Conservation (phyloP, 1,140 invertebrate genomes). For the Trialeurodes vaporariorum region DNA sequence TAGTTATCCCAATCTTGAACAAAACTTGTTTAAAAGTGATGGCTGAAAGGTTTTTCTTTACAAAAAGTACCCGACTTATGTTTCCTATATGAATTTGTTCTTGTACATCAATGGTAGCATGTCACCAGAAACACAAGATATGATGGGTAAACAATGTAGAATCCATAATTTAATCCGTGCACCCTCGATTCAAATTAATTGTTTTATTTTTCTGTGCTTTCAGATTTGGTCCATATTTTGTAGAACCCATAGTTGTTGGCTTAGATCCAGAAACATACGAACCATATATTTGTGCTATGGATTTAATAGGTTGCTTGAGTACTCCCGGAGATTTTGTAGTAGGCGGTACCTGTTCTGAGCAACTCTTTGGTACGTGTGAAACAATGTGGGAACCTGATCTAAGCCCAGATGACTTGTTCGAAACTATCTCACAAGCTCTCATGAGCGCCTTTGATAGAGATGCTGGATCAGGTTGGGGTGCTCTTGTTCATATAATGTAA, state of each 20-base stretch:
- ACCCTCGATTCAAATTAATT: too few relatives aligned
- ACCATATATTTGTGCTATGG: conserved; percentile 88
- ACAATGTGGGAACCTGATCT: conserved; percentile 83
- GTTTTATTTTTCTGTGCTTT: conserved; percentile 19
- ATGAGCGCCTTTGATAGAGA: conserved; percentile 95
- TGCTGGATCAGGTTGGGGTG: conserved; percentile 96
- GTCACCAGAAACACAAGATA: too few relatives aligned
- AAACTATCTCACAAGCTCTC: conserved; percentile 90
- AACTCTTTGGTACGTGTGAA: conserved; percentile 97
- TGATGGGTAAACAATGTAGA: too few relatives aligned
- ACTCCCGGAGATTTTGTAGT: conserved; percentile 91
- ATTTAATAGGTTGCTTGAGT: conserved; percentile 75
- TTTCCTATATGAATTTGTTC: too few relatives aligned
- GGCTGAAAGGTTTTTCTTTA: too few relatives aligned
- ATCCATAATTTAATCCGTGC: too few relatives aligned
- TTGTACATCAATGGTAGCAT: too few relatives aligned
- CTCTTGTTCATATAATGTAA: conserved; percentile 89
- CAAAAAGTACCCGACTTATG: too few relatives aligned
- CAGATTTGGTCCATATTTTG: conserved; percentile 93
- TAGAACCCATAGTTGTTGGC: conserved; percentile 92
- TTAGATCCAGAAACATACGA: conserved; percentile 75
- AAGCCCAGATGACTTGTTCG: conserved; percentile 87
- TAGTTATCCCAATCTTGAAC: too few relatives aligned
- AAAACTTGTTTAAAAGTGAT: too few relatives aligned
- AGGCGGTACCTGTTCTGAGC: conserved; percentile 83